These are phyloP conservation scores for Gerosis bhagava DNA, from an alignment of 2,888 invertebrate genomes.

Conservation along the genomic window DNA sequence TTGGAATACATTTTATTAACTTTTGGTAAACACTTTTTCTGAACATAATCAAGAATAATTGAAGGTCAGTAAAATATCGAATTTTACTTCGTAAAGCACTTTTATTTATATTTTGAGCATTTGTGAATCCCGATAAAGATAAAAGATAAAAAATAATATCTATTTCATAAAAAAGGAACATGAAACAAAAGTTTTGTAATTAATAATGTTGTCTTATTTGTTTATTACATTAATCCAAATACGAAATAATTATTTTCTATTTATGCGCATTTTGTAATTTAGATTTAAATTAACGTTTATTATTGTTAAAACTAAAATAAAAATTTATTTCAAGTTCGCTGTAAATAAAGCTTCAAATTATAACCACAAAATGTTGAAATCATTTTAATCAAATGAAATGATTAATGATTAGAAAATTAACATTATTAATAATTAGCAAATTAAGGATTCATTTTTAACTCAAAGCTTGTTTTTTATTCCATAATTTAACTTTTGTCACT, in stretches of 20 bases:
- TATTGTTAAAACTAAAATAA: too few relatives aligned
- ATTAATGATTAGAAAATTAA: too few relatives aligned
- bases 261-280: too few relatives aligned
- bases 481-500: not conserved
- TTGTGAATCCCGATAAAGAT: constrained; percentile 2
- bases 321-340: too few relatives aligned
- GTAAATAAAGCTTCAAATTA: too few relatives aligned
- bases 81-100: constrained; percentile 16
- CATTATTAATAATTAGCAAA: not conserved
- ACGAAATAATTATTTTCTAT: too few relatives aligned
- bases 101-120: constrained; percentile 20
- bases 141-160: not conserved
- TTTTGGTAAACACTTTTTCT: constrained; percentile 9
- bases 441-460: constrained; percentile 1
- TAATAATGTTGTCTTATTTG: too few relatives aligned
- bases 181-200: not conserved
- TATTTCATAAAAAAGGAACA: not conserved
- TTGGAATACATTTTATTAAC: not conserved
- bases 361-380: too few relatives aligned
- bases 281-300: too few relatives aligned
- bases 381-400: too few relatives aligned
- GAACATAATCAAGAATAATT: constrained; percentile 29
- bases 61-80: constrained; percentile 26
- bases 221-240: too few relatives aligned
- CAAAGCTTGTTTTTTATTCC: constrained; percentile 6